Evolutionary conservation across 2,797 vertebrate species (phyloP).

Genomic region (Coregonus suidteri): DNA sequence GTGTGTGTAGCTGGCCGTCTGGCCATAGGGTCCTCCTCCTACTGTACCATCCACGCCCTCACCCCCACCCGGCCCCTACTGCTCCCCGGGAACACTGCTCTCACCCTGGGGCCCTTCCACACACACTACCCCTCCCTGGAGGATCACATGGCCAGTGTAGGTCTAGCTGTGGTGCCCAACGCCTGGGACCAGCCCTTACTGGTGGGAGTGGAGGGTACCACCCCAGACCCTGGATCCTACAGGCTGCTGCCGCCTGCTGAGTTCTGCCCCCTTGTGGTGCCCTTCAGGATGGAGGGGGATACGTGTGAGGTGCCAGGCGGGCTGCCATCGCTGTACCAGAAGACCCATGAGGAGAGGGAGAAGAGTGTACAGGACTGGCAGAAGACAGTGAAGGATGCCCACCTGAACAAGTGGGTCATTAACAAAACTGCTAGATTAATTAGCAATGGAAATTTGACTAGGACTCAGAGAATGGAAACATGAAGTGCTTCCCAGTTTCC

Average conservation of each 20-base stretch:
- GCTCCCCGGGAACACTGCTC: constrained; percentile 83
- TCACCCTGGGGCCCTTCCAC: constrained; percentile 91
- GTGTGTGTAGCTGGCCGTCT: constrained; percentile 84
- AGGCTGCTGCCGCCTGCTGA: constrained; percentile 81
- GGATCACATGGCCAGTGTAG: constrained; percentile 94
- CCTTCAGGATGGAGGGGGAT: constrained; percentile 95
- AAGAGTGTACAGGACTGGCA: constrained; percentile 87
- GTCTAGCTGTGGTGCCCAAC: constrained; percentile 92
- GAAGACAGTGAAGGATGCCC: constrained; percentile 85
- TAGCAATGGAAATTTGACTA: not conserved
- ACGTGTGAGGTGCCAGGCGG: constrained; percentile 91
- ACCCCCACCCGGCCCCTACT: constrained; percentile 89
- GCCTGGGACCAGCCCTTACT: constrained; percentile 88
- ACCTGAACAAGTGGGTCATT: constrained; percentile 85
- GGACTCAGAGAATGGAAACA: not conserved
- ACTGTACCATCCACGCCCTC: constrained; percentile 82
- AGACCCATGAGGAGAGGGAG: constrained; percentile 79
- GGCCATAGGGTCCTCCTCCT: constrained; percentile 78
- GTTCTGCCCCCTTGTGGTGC: constrained; percentile 85
- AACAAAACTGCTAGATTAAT: not conserved
- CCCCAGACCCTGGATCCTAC: constrained; percentile 70
- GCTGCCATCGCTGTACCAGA: constrained; percentile 81
- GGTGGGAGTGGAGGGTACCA: constrained; percentile 77
- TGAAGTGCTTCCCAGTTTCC: no score
- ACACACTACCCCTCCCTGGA: constrained; percentile 93